These are phyloP conservation scores for Atta colombica DNA, from an alignment of 1,140 invertebrate species.

Conservation along the genomic window DNA sequence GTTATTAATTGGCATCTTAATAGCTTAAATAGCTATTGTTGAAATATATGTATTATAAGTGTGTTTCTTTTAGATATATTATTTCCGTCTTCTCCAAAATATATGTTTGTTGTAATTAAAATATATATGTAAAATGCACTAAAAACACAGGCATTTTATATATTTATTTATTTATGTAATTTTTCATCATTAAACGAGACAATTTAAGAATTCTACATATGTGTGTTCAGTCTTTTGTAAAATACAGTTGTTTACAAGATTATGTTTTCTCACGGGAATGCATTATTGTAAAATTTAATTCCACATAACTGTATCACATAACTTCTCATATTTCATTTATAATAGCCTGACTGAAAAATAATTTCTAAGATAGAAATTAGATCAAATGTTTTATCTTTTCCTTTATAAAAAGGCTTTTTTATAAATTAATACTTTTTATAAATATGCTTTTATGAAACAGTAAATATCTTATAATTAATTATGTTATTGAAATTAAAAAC, in stretches of 20 bases:
- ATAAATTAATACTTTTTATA: too few relatives aligned
- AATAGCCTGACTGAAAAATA: background rate
- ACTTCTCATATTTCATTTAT: background rate
- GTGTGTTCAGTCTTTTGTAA: background rate
- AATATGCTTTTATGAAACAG: background rate
- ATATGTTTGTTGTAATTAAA: too few relatives aligned
- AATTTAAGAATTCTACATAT: background rate
- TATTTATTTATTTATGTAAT: background rate
- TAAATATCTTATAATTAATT: background rate
- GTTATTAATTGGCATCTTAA: background rate
- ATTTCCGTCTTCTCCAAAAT: background rate
- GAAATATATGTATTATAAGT: background rate
- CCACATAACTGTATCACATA: background rate
- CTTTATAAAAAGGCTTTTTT: background rate
- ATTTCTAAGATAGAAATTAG: background rate
- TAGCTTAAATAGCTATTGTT: background rate
- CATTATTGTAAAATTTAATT: conserved; percentile 13
- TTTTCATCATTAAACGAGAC: background rate
- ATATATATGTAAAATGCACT: too few relatives aligned
- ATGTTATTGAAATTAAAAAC: background rate
- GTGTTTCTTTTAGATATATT: background rate
- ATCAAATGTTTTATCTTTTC: background rate
- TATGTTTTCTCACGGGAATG: background rate
- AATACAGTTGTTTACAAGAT: background rate
- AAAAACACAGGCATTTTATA: too few relatives aligned